Conservation (phyloP, 1,140 invertebrate genomes). For the Monomorium pharaonis region DNA sequence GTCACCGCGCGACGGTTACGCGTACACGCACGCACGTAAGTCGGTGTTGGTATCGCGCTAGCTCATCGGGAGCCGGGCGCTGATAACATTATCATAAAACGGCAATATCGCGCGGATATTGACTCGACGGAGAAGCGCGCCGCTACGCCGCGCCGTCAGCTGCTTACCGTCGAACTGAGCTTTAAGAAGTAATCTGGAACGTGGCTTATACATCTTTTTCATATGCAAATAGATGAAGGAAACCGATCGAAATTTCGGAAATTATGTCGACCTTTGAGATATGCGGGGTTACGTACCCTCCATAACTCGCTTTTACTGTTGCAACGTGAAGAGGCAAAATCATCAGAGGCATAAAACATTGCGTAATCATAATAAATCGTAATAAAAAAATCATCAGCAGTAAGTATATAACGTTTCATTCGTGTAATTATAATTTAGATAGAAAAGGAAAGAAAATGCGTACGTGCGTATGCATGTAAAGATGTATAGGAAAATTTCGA, state of each 20-base stretch:
- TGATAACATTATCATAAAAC: constrained; percentile 86
- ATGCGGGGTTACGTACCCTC: no score
- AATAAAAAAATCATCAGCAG: not conserved
- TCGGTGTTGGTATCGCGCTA: constrained; percentile 78
- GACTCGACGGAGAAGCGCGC: constrained; percentile 69
- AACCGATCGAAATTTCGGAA: constrained; percentile 12
- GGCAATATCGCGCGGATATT: constrained; percentile 83
- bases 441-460: not conserved
- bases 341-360: not conserved
- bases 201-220: constrained; percentile 75
- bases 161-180: constrained; percentile 61
- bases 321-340: not conserved
- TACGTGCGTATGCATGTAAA: not conserved
- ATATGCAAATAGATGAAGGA: constrained; percentile 78
- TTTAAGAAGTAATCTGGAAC: constrained; percentile 68
- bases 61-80: constrained; percentile 81
- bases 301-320: not conserved
- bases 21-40: constrained; percentile 48
- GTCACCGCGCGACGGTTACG: constrained; percentile 53
- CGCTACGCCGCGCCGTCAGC: constrained; percentile 49
- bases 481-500: not conserved
- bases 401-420: not conserved
- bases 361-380: not conserved
- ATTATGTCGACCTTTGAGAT: not conserved
- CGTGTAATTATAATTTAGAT: not conserved